Evolutionary conservation across 1,140 invertebrate genomes (phyloP).

Genomic region (Gonioctena quinquepunctata): DNA sequence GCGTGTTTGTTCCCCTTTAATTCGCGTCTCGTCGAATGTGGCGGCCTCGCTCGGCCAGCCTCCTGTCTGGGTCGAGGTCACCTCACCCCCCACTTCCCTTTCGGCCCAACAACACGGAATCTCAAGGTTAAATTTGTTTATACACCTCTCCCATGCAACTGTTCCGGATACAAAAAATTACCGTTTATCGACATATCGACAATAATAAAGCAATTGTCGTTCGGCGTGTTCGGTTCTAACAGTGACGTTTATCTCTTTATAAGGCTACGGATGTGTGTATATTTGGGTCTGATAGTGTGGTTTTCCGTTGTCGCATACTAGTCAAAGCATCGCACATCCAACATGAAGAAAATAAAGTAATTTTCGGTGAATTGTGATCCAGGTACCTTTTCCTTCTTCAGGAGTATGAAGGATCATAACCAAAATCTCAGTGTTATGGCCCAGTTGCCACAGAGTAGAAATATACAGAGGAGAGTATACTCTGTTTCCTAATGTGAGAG

Average conservation of each 20-base stretch:
- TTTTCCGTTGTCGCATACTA: no score
- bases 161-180: background rate
- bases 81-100: constrained; percentile 39
- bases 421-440: no score
- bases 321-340: no score
- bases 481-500: no score
- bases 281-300: no score
- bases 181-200: background rate
- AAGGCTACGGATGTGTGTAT: background rate
- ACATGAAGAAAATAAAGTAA: no score
- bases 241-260: background rate
- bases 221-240: background rate
- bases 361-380: no score
- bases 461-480: no score
- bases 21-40: constrained; percentile 38
- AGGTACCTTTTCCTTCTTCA: no score
- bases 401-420: no score
- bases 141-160: constrained; percentile 27
- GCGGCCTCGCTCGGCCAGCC: constrained; percentile 41
- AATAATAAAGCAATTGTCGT: background rate
- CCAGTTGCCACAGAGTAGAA: no score
- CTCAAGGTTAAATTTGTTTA: constrained; percentile 48
- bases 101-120: constrained; percentile 40
- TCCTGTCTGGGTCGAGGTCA: constrained; percentile 46
- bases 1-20: constrained; percentile 40